Base-by-base conservation (phyloP, 2,888 invertebrate genomes). In the Clepsis dumicolana region DNA sequence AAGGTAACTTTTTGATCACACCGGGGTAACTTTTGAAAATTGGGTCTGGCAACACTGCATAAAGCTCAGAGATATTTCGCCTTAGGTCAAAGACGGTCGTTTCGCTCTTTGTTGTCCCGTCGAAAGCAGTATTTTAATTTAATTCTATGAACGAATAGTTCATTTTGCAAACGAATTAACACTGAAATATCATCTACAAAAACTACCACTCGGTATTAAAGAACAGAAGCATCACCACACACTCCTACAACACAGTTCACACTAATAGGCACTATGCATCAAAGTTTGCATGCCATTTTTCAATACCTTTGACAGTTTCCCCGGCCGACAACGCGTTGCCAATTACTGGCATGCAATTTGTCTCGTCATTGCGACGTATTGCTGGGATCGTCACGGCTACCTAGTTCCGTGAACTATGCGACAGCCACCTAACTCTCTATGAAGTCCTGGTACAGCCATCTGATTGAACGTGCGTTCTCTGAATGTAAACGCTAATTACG, bases 311-410 rank as follows among this genome's bases (percentile, higher is more conserved):
- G 75, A 75, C 80, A 75, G 75, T 77, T 74, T 75, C 76, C 74
- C 75, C 78, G 77, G 74, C 77, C 74, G 78, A 79, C 80, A 80
- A 77, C 75, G 64, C 63, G 64, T 64, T 74, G 80, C 82, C 82
- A 85, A 85, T 85, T 84, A 85, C 80, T 74, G 72, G 76, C 65
- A 69, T 76, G 80, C 85, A 85, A 85, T 87, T 88, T 86, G 84
- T 82, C 77, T 80, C 77, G 79, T 81, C 82, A 82, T 77, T 80
- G 73, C 71, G 76, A 75, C 72, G 69, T 79, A 78, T 77, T 76
- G 71, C 71, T 70, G 27, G 62, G 38, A 27, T 50, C 50, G 65
- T 25, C 27, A 41, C 63, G 32, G 25, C 67, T 62, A 54, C 54
- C 41, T 48, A 50, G 56, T 52, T 57, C 25, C 25, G 52, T 52